These are phyloP conservation scores for Lutjanus argentimaculatus DNA, from an alignment of 2,797 vertebrate species.

Conservation along the genomic window DNA sequence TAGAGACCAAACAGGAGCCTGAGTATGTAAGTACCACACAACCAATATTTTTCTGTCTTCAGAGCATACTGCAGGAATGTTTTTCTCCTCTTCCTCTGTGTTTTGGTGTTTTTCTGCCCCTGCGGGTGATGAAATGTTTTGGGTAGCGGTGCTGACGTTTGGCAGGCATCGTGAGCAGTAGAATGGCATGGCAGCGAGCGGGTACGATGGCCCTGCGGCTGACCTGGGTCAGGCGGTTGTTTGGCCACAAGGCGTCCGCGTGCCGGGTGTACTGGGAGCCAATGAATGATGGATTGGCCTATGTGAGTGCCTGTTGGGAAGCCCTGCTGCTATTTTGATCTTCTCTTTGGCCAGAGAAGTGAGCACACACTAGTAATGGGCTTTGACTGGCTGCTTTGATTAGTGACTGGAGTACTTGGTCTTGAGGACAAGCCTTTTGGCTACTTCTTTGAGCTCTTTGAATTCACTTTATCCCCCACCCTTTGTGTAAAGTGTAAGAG, in stretches of 20 bases:
- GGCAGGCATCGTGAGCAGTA: constrained; percentile 72
- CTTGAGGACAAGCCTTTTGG: constrained; percentile 70
- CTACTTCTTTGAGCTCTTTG: constrained; percentile 67
- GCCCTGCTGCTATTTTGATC: constrained; percentile 84
- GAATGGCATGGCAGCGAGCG: constrained; percentile 76
- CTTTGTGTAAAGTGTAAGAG: constrained; percentile 71
- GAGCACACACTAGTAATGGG: constrained; percentile 80
- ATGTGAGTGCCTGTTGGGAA: constrained; percentile 82
- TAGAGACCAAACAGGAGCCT: constrained; percentile 91
- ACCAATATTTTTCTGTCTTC: constrained; percentile 69
- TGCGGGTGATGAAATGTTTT: constrained; percentile 84
- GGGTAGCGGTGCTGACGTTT: constrained; percentile 74
- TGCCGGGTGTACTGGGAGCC: constrained; percentile 79
- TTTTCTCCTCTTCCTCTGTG: constrained; percentile 77
- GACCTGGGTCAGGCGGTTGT: constrained; percentile 84
- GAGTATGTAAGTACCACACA: constrained; percentile 91
- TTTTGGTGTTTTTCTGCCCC: constrained; percentile 77
- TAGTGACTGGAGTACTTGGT: constrained; percentile 79
- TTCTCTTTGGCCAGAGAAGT: constrained; percentile 78
- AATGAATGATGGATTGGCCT: constrained; percentile 84
- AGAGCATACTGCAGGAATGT: constrained; percentile 75
- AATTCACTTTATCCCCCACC: constrained; percentile 63
- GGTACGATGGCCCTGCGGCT: constrained; percentile 80
- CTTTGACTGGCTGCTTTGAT: constrained; percentile 83
- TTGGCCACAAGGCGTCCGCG: constrained; percentile 86